phyloP scores from a whole-genome alignment of 2,797 vertebrate species.

The Anolis apletophallus region DNA sequence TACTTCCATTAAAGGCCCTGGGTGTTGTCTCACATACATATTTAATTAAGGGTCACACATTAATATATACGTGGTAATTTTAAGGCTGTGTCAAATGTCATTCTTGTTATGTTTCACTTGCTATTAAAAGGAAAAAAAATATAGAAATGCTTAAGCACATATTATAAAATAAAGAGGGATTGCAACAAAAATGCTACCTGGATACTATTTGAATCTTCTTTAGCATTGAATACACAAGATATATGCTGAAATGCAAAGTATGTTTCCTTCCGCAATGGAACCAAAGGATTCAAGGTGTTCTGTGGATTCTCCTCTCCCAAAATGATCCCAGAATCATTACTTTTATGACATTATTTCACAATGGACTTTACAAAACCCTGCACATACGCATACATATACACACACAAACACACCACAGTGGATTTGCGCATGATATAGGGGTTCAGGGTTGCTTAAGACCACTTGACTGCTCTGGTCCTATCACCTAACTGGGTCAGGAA shows the following conservation, averaged over 20 bases:
- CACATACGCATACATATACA: neutral
- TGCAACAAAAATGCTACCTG: neutral
- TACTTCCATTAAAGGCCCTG: neutral
- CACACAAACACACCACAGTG: neutral
- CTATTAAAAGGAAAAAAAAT: slow-evolving; percentile 4
- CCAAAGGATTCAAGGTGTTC: neutral
- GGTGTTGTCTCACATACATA: neutral
- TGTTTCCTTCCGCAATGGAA: neutral
- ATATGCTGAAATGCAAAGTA: neutral
- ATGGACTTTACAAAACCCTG: neutral
- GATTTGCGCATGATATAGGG: neutral
- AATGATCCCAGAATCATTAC: neutral
- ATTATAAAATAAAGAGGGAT: slow-evolving; percentile 4
- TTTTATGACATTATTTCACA: neutral
- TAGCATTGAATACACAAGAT: neutral
- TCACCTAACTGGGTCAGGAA: neutral
- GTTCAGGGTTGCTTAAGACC: neutral
- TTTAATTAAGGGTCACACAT: neutral
- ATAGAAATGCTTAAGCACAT: neutral
- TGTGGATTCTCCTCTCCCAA: neutral
- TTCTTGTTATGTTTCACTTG: neutral
- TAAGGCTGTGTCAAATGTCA: neutral
- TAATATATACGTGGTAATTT: neutral
- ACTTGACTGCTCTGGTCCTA: neutral
- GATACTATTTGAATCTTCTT: neutral